Percentiles rank a stretch among this genome's conserved stretches.
Evolutionary conservation across 1,140 invertebrate genomes (phyloP).

Genomic region (Calycopis cecrops): DNA sequence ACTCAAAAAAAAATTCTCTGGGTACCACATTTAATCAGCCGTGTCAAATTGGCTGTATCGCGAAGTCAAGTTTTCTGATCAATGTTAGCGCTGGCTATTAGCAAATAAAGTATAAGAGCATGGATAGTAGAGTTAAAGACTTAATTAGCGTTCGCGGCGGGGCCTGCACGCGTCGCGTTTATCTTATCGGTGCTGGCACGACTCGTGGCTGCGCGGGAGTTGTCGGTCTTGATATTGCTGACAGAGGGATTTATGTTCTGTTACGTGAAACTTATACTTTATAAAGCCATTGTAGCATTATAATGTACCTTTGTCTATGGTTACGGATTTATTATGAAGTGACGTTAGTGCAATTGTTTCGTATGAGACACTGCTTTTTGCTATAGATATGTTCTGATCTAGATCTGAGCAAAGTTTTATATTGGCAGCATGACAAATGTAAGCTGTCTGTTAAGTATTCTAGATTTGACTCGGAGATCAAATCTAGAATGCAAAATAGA

Average conservation of each 20-base stretch:
- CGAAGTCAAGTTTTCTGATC: constrained; percentile 20
- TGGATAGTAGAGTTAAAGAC: constrained; percentile 53
- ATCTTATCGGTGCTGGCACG: constrained; percentile 57
- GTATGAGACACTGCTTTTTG: too few relatives aligned
- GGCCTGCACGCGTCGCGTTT: constrained; percentile 46
- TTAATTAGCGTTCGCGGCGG: constrained; percentile 65
- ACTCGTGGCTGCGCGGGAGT: constrained; percentile 42
- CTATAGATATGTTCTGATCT: too few relatives aligned
- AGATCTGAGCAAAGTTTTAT: too few relatives aligned
- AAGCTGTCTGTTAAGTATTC: too few relatives aligned
- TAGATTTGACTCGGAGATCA: too few relatives aligned
- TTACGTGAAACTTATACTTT: constrained; percentile 33
- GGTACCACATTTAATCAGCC: too few relatives aligned
- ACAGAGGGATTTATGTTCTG: constrained; percentile 45
- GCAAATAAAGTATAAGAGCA: constrained; percentile 50
- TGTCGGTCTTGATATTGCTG: constrained; percentile 34
- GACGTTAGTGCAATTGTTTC: not conserved
- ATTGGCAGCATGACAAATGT: too few relatives aligned
- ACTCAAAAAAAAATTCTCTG: constrained; percentile 16
- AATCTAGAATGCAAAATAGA: too few relatives aligned
- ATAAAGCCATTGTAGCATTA: constrained; percentile 14
- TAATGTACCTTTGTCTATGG: constrained; percentile 19
- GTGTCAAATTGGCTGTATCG: constrained; percentile 23
- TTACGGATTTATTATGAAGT: not conserved
- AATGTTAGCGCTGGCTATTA: constrained; percentile 37